Evolutionary conservation across 1,140 invertebrate species (phyloP).

Genomic region (Coelopa frigida): DNA sequence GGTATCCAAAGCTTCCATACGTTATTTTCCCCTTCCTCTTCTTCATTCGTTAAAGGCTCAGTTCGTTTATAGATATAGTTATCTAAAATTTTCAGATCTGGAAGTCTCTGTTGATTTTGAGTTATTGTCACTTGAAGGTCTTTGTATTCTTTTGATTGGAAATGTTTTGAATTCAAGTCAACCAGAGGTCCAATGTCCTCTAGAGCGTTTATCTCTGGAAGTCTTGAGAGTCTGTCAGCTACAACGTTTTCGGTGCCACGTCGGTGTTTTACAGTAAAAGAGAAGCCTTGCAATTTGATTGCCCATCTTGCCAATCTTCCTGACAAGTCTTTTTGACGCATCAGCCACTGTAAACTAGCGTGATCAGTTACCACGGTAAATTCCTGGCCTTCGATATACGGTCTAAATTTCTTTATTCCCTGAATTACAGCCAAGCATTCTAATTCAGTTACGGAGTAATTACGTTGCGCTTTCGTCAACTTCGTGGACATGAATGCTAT

Average conservation of each 20-base stretch:
- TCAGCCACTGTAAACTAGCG: slow-evolving; percentile 18
- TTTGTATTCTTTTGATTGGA: too few species aligned
- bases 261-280: slow-evolving; percentile 29
- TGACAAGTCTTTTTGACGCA: slow-evolving; percentile 18
- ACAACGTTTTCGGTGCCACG: slow-evolving; percentile 23
- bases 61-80: too few species aligned
- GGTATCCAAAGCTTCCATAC: too few species aligned
- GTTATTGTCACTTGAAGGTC: too few species aligned
- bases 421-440: slow-evolving; percentile 45
- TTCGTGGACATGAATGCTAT: slow-evolving; percentile 35
- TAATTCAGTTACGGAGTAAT: slow-evolving; percentile 31
- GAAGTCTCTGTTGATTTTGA: too few species aligned
- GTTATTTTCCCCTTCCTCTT: too few species aligned
- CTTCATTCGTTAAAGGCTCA: too few species aligned
- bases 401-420: slow-evolving; percentile 42
- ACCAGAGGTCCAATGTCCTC: too few species aligned
- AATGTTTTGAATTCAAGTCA: too few species aligned
- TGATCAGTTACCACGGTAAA: slow-evolving; percentile 41
- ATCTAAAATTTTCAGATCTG: too few species aligned
- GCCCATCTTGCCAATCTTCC: slow-evolving; percentile 28
- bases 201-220: too few species aligned
- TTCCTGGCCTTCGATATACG: slow-evolving; percentile 37
- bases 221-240: slow-evolving; percentile 3
- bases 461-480: slow-evolving; percentile 11
- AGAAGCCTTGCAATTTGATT: slow-evolving; percentile 18